These are phyloP conservation scores for Bombus confusus DNA, from an alignment of 1,140 invertebrate genomes.

Conservation along the genomic window DNA sequence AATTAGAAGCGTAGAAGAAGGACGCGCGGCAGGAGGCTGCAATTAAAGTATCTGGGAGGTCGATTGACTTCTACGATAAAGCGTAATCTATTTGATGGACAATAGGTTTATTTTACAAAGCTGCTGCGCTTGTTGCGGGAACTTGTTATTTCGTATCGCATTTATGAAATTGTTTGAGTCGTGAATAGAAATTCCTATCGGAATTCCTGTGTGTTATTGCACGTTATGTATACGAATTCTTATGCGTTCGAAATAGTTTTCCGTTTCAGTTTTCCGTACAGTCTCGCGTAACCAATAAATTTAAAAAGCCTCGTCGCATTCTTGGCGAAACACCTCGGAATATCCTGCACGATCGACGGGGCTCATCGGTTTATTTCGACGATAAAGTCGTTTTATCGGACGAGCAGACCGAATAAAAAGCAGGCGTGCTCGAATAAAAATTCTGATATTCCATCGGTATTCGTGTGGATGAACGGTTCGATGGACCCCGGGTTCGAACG, in stretches of 20 bases:
- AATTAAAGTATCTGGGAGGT: background rate
- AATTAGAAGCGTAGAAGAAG: background rate
- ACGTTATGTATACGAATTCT: too few relatives aligned
- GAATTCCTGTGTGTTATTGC: too few relatives aligned
- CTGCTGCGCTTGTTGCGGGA: background rate
- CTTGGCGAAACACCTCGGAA: slow-evolving; percentile 15
- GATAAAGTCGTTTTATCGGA: slow-evolving; percentile 63
- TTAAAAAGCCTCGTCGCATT: slow-evolving; percentile 22
- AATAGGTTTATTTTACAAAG: background rate
- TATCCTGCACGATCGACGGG: slow-evolving; percentile 25
- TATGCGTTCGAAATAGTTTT: too few relatives aligned
- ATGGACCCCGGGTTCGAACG: background rate
- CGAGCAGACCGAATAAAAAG: slow-evolving; percentile 11
- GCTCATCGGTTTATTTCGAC: slow-evolving; percentile 59
- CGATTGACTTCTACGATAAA: background rate
- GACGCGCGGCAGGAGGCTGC: too few relatives aligned
- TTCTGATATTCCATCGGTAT: slow-evolving; percentile 17
- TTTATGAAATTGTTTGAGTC: background rate
- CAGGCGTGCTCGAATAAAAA: slow-evolving; percentile 39
- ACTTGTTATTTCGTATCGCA: background rate
- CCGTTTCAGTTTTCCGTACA: background rate
- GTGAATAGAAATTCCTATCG: background rate
- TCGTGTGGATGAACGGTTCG: slow-evolving; percentile 3
- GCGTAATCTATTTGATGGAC: background rate
- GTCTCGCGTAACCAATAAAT: slow-evolving; percentile 45